Evolutionary conservation across 1,140 invertebrate species (phyloP).

Genomic region (Drosophila melanica): DNA sequence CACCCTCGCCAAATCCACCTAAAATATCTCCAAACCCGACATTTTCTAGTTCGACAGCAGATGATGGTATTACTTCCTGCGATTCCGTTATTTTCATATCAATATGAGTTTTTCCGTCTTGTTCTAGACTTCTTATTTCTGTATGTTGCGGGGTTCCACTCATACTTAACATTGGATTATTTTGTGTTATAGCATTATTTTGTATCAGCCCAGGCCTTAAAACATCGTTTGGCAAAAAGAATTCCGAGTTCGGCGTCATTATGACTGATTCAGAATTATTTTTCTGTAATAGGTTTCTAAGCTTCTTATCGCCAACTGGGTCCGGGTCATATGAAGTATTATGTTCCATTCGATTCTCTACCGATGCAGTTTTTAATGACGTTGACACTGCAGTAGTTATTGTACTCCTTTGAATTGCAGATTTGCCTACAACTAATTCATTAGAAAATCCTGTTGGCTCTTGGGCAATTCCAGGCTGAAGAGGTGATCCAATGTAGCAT

Average conservation of each 20-base stretch:
- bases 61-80: constrained; percentile 58
- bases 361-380: constrained; percentile 43
- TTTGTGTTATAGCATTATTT: constrained; percentile 59
- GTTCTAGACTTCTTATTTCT: constrained; percentile 59
- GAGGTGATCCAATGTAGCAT: constrained; percentile 42
- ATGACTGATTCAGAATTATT: constrained; percentile 60
- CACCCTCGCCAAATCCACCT: constrained; percentile 92
- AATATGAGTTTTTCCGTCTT: constrained; percentile 56
- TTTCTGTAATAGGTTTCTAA: constrained; percentile 67
- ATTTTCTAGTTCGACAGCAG: constrained; percentile 74
- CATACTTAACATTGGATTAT: constrained; percentile 73
- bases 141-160: constrained; percentile 55
- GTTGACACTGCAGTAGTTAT: constrained; percentile 27
- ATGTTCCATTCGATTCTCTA: constrained; percentile 53
- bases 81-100: constrained; percentile 60
- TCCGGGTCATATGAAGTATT: constrained; percentile 53
- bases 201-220: constrained; percentile 58
- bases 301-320: constrained; percentile 66
- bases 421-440: constrained; percentile 51
- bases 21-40: constrained; percentile 91
- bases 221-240: constrained; percentile 67
- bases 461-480: constrained; percentile 34
- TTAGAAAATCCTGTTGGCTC: constrained; percentile 41
- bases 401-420: constrained; percentile 49
- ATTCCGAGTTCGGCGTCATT: constrained; percentile 55